phyloP scores from a whole-genome alignment of 53 echinoderm and acorn worm genomes.

The Echinarachnius parma region DNA sequence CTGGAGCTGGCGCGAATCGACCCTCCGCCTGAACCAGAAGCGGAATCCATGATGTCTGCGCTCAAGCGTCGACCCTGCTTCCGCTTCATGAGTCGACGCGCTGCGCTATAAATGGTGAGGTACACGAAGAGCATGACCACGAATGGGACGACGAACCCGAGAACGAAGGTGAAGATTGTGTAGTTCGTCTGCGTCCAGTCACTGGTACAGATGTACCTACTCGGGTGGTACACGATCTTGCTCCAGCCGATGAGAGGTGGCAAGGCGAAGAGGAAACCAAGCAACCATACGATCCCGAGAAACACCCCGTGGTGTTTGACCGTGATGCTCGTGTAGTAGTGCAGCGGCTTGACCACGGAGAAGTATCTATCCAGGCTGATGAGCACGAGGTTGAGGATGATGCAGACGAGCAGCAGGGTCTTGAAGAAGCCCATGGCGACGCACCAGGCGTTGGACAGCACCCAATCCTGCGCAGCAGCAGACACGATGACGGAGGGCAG shows the following conservation, averaged over 20 bases:
- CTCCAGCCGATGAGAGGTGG: slow-evolving; percentile 82
- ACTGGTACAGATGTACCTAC: slow-evolving; percentile 70
- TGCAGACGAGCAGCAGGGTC: slow-evolving; percentile 60
- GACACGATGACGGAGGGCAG: slow-evolving; percentile 75
- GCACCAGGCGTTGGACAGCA: slow-evolving; percentile 54
- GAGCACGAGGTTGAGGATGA: slow-evolving; percentile 69
- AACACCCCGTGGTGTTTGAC: slow-evolving; percentile 47
- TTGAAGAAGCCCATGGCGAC: slow-evolving; percentile 67
- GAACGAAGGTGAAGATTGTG: slow-evolving; percentile 21
- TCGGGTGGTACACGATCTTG: slow-evolving; percentile 50
- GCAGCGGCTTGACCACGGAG: slow-evolving; percentile 69
- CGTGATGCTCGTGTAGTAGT: slow-evolving; percentile 62
- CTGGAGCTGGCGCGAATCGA: slow-evolving; percentile 8
- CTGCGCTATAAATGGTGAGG: slow-evolving; percentile 32
- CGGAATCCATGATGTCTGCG: slow-evolving; percentile 19
- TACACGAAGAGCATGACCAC: slow-evolving; percentile 24
- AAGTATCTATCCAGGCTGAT: slow-evolving; percentile 79
- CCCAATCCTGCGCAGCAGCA: slow-evolving; percentile 61
- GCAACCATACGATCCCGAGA: slow-evolving; percentile 57
- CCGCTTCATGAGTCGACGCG: slow-evolving; percentile 29
- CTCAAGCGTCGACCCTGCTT: slow-evolving; percentile 36
- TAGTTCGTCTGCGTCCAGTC: slow-evolving; percentile 32
- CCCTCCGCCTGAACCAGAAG: slow-evolving; percentile 16
- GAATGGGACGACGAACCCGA: slow-evolving; percentile 13
- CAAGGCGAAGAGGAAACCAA: slow-evolving; percentile 54